Base-by-base conservation (phyloP, 2,113 vertebrate species). In the Nerophis lumbriciformis region DNA sequence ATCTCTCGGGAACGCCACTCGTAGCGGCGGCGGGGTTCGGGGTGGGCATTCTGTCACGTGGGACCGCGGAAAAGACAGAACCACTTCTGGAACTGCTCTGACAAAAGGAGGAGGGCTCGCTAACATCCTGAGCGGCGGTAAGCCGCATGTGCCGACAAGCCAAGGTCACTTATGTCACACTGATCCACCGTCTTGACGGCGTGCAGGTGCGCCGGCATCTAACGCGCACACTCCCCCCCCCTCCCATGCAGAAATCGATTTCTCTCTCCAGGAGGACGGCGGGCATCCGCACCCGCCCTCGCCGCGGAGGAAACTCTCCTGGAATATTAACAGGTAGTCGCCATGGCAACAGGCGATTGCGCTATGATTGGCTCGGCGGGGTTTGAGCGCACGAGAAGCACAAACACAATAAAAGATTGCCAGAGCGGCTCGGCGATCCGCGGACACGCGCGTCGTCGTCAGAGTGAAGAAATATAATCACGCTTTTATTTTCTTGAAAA, bases 311-410 rank as follows among this genome's bases (percentile, higher is more conserved):
- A 77, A 87, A 88, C 88, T 84, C 82, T 69, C 63, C 52, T 59
- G 44, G 88, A 88, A 91, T 89, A 89, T 89, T 89, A 90, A 91
- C 86, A 85, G 79, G 80, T 79, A 83, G 88, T 89, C 76, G 63
- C 88, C 83, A 89, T 89, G 79, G 87, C 88, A 88, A 90, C 87
- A 86, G 72, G 80, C 63, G 60, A 73, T 57, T 35, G 61, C 39
- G 13, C 11, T 11, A 68, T 5, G 76, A 88, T 89, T 87, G 85
- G 79, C 62, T 53, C 66, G 53, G 73, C 72, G 51, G 56, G 59
- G 7, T 19, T 59, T 52, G 70, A 76, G 71, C 63, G 73, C 79
- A 85, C 69, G 59, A 51, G 60, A 71, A 62, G 38, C 68, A 62
- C 61, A 52, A 21, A 53, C 48, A 62, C 1, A 54, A 65, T 37